Evolutionary conservation across 2,888 invertebrate species (phyloP).

Genomic region (Tromatobia lineatoria): DNA sequence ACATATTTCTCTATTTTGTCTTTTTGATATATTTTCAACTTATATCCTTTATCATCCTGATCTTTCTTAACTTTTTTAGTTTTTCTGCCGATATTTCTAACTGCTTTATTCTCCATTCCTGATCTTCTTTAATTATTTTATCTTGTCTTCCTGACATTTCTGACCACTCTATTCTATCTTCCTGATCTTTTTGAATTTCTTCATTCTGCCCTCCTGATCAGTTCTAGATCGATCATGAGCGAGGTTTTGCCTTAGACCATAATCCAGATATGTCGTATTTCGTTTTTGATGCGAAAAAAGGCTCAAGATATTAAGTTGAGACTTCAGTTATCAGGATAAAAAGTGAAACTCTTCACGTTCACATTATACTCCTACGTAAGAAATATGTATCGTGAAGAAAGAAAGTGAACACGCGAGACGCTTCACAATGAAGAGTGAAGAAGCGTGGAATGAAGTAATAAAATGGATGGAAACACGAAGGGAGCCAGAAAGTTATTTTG

Average conservation of each 20-base stretch:
- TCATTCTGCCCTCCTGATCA: not conserved
- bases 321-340: conserved; percentile 13
- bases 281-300: not conserved
- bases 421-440: conserved; percentile 12
- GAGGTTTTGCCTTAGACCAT: not conserved
- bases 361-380: not conserved
- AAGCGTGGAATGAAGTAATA: conserved; percentile 42
- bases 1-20: no score
- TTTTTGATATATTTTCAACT: no score
- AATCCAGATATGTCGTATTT: not conserved
- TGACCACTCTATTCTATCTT: no score
- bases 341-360: not conserved
- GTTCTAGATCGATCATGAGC: not conserved
- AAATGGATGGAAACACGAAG: conserved; percentile 19
- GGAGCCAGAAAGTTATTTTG: conserved; percentile 24
- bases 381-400: conserved; percentile 10
- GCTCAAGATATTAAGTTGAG: not conserved
- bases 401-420: not conserved
- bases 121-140: no score
- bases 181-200: no score
- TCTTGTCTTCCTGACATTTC: no score
- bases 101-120: no score
- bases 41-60: no score
- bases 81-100: no score
- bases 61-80: no score